Conservation (phyloP, 2,113 vertebrate species). For the rabbit (Oryctolagus cuniculus) region mOryCun1.1 NC_091435.1:52066501-52067000, state of each 20-base stretch:
- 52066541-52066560: not conserved
- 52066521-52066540: not conserved
- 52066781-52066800: not conserved
- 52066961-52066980: no score
- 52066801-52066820: no score
- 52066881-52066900: constrained; percentile 9
- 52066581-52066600: not conserved
- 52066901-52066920: not conserved
- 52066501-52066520: not conserved
- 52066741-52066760: constrained; percentile 24
- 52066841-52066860: constrained; percentile 29
- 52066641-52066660: not conserved
- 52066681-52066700: not conserved
- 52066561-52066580: not conserved
- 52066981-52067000: no score
- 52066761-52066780: constrained; percentile 29
- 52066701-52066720: not conserved
- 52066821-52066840: not conserved
- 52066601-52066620: not conserved
- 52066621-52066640: not conserved
- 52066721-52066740: not conserved
- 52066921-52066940: constrained; percentile 11
- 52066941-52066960: no score
- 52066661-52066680: not conserved
- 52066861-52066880: not conserved